These are phyloP conservation scores for Selene dorsalis DNA, from an alignment of 2,797 vertebrate genomes.

Conservation along the genomic window DNA sequence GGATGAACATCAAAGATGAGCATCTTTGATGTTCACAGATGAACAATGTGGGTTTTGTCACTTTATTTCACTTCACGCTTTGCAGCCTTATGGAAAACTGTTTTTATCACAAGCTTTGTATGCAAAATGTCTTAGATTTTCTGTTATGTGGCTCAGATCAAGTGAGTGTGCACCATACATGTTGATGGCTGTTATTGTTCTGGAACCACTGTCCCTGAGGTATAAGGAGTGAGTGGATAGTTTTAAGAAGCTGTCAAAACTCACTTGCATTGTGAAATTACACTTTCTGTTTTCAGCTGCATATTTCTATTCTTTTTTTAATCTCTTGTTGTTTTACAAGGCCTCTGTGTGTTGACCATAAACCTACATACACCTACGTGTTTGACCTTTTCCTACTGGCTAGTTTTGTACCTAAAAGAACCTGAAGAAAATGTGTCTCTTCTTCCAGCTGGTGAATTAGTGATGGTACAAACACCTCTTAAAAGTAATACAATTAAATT, in stretches of 20 bases:
- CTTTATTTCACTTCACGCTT: constrained; percentile 47
- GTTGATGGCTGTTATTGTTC: background rate
- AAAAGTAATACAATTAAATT: constrained; percentile 8
- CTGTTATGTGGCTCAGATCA: background rate
- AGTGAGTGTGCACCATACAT: background rate
- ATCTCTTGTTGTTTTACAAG: no score
- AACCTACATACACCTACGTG: background rate
- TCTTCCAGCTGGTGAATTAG: constrained; percentile 15
- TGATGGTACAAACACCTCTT: background rate
- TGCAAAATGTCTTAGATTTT: background rate
- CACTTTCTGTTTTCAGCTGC: background rate
- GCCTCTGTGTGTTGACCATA: no score
- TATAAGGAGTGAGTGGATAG: background rate
- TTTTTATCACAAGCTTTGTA: constrained; percentile 21
- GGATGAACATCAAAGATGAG: constrained; percentile 33
- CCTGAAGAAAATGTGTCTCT: constrained; percentile 9
- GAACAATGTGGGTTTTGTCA: constrained; percentile 34
- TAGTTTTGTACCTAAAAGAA: background rate
- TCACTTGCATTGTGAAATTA: background rate
- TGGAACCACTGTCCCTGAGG: background rate
- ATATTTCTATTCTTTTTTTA: no score
- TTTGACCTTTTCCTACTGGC: constrained; percentile 9
- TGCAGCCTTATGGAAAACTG: constrained; percentile 13
- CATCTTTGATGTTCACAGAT: constrained; percentile 44
- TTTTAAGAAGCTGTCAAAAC: background rate